phyloP scores from a whole-genome alignment of 2,113 vertebrate genomes.

The Amblyornis subalaris region DNA sequence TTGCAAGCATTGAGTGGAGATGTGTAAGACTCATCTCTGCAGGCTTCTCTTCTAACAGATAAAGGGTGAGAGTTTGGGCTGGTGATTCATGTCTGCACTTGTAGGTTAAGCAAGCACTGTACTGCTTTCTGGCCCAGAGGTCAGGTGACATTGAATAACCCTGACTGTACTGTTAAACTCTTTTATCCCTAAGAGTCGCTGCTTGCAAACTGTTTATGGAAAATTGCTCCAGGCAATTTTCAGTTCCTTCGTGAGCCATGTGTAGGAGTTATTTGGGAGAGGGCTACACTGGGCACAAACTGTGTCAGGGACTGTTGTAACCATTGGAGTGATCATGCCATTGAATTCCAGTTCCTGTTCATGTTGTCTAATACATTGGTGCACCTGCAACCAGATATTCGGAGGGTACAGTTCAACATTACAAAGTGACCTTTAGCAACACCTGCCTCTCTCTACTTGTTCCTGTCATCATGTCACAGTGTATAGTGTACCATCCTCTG shows the following conservation, averaged over 20 bases:
- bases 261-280: neutral
- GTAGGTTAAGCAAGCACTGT: neutral
- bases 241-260: neutral
- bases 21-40: neutral
- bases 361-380: neutral
- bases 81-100: neutral
- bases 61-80: neutral
- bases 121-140: neutral
- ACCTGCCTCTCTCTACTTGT: neutral
- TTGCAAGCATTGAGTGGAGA: neutral
- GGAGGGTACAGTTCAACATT: neutral
- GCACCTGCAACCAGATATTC: neutral
- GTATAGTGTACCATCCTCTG: neutral
- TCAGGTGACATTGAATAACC: neutral
- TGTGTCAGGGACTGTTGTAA: neutral
- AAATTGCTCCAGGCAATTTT: neutral
- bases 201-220: neutral
- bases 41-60: neutral
- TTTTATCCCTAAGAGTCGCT: neutral
- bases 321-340: neutral
- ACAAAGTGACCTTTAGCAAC: neutral
- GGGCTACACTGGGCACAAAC: neutral
- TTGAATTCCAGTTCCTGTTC: neutral
- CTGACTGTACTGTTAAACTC: neutral
- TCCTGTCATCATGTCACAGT: neutral